Evolutionary conservation across 1,140 invertebrate species (phyloP), one percentile per base, ranked within the genome.

Genomic region (Euwallacea similis): DNA sequence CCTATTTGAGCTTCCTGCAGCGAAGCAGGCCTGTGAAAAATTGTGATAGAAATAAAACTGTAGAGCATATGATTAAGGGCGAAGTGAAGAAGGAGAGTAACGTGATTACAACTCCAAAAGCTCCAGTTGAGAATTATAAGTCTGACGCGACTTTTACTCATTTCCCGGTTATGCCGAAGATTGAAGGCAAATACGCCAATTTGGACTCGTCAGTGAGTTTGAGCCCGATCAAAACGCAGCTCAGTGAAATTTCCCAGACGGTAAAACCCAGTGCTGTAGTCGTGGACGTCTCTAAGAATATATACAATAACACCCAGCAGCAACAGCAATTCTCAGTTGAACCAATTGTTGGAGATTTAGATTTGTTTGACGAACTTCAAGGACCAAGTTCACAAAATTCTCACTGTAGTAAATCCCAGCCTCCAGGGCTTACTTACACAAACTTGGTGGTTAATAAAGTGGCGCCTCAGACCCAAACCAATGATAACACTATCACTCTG

Each of bases 1-100:
- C 66, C 21, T 75, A 73, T 55, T 66, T 75, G 43, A 69, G 62
- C 11, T 75, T 75, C 46, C 50, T 75, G 42, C 21, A 61, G 21
- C 11, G 11, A 21, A 61, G 11, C 4, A 50, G 13, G 6, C 46
- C 46, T 50, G 46, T 50, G 13, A 8, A 56, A 56, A 56, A 21
- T 56, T 15, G 16, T 21, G 10, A 15, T 15, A 10, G 11, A 15
- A 50, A 50, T 11, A 50, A 10, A 50, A 50, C 46, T 50, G 6
- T 13, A 2, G 9, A 11, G 46, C 46, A 50, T 11, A 10, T 11
- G 46, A 11, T 50, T 13, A 50, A 33, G 21, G 6, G 46, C 2
- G 13, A 50, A 7, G 6, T 7, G 13, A 50, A 10, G 9, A 50
- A 50, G 13, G 9, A 10, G 46, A 10, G 2, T 10, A n/a, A 16